Evolutionary conservation across 1,140 invertebrate genomes (phyloP).

Genomic region (Cyclina sinensis): DNA sequence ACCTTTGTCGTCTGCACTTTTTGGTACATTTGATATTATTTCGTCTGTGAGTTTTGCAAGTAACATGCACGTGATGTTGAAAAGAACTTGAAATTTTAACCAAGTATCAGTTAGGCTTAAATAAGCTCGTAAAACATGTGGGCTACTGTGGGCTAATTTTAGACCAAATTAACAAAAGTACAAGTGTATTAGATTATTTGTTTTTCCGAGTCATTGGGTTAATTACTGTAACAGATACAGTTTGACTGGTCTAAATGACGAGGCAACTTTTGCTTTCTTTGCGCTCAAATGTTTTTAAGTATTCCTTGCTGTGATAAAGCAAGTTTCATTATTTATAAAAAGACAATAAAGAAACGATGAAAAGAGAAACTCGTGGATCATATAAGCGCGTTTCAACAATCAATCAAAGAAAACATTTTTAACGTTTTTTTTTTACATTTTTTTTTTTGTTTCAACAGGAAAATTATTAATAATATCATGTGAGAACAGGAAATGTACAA

Average conservation of each 20-base stretch:
- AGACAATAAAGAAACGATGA: no score
- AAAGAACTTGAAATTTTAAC: not conserved
- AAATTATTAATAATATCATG: no score
- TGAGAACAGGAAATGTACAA: no score
- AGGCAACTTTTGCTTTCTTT: not conserved
- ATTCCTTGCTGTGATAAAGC: no score
- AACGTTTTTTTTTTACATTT: no score
- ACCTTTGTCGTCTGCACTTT: conserved; percentile 9
- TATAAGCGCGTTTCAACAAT: no score
- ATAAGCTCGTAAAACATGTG: not conserved
- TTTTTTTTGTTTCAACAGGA: no score
- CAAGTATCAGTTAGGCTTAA: not conserved
- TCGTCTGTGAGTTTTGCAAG: not conserved
- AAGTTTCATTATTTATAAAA: no score
- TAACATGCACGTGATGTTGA: not conserved
- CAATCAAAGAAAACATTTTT: no score
- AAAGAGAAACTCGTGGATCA: no score
- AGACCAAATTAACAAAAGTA: conserved; percentile 8
- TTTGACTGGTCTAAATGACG: not conserved
- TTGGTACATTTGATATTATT: not conserved
- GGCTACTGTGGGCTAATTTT: not conserved
- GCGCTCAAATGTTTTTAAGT: not conserved
- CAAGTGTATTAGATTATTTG: conserved; percentile 31
- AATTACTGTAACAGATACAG: conserved; percentile 27
- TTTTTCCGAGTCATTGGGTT: conserved; percentile 36